phyloP scores from a whole-genome alignment of 2,113 vertebrate species.

The Microtus ochrogaster region DNA sequence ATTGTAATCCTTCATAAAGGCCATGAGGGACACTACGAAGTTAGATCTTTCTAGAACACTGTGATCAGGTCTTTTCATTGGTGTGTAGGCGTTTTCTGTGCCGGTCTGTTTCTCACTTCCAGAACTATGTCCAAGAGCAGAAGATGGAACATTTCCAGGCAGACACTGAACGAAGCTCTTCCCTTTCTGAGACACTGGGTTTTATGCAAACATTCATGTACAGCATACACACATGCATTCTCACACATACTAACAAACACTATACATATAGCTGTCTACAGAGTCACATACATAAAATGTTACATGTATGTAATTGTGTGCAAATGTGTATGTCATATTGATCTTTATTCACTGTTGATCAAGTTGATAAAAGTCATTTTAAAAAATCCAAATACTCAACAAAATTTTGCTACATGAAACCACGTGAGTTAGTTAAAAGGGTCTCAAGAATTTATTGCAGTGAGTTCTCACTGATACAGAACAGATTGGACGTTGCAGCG shows the following conservation, averaged over 20 bases:
- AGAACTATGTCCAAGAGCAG: not conserved
- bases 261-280: not conserved
- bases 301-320: not conserved
- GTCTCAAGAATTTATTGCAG: too few species aligned
- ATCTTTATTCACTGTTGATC: not conserved
- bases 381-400: not conserved
- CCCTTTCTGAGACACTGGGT: not conserved
- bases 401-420: too few species aligned
- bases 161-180: not conserved
- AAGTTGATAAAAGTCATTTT: conserved; percentile 1
- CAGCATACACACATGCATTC: not conserved
- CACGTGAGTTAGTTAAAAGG: too few species aligned
- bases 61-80: not conserved
- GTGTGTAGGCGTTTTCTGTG: not conserved
- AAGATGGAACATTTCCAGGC: not conserved
- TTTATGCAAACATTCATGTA: not conserved
- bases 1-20: not conserved
- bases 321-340: not conserved
- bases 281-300: not conserved
- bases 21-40: not conserved
- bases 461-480: too few species aligned
- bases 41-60: conserved; percentile 14
- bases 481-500: too few species aligned
- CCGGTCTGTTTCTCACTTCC: not conserved
- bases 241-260: not conserved